phyloP scores from a whole-genome alignment of 2,888 invertebrate species.

The Eupeodes latifasciatus region DNA sequence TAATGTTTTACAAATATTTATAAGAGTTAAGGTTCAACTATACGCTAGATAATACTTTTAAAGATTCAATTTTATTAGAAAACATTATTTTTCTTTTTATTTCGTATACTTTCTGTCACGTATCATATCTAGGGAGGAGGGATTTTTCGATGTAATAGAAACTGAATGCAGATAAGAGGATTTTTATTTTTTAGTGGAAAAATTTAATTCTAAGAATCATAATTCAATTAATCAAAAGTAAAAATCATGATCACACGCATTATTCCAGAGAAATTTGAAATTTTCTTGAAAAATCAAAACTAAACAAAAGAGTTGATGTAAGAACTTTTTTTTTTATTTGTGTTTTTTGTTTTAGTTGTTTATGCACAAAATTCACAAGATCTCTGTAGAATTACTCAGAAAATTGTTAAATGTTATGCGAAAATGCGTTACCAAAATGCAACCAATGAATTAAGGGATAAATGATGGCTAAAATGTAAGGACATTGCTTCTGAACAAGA shows the following conservation, averaged over 20 bases:
- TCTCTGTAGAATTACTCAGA: no score
- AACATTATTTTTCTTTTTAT: neutral
- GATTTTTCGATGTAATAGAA: neutral
- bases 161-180: neutral
- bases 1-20: conserved; percentile 8
- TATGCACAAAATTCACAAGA: no score
- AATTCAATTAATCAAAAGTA: no score
- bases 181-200: neutral
- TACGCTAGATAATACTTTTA: conserved; percentile 37
- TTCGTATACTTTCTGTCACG: neutral
- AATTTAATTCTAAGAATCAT: neutral
- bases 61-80: conserved; percentile 23
- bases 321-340: neutral
- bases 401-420: no score
- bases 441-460: no score
- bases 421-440: no score
- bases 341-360: no score
- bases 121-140: neutral
- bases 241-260: no score
- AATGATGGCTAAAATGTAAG: no score
- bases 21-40: conserved; percentile 3
- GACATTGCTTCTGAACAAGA: no score
- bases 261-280: neutral
- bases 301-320: conserved; percentile 15
- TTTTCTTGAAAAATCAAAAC: neutral